Base-by-base conservation (phyloP, 2,888 invertebrate species). In the Temnothorax ravouxi region DNA sequence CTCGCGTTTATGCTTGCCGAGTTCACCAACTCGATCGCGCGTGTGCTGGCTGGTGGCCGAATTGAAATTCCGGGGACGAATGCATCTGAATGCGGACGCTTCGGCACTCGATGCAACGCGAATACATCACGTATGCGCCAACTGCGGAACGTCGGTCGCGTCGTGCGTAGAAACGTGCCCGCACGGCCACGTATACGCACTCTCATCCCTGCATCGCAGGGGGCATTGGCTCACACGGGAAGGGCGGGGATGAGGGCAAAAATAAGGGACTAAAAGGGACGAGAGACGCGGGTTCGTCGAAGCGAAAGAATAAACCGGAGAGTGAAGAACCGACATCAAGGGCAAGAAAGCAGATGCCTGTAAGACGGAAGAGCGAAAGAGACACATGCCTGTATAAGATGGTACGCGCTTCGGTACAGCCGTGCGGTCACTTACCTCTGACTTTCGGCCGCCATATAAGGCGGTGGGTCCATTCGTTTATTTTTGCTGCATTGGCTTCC, bases 391-490 rank as follows among this genome's bases (percentile, higher is more conserved):
- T 34, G 41, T 59, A 47, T n/a, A 56, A 59, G 34, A 25, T 79
- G 71, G 47, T 38, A 21, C 71, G 25, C 34, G 21, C 21, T 71
- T 56, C 21, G 56, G n/a, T 59, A 34, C 59, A 13, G 72, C 54
- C 50, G n/a, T n/a, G n/a, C n/a, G 79, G 72, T 72, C 79, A 72
- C 71, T 72, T 71, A 80, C 72, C 79, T 80, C 47, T 50, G 47
- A 71, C 25, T 80, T 80, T 80, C n/a, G 79, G 72, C n/a, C 59
- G n/a, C 59, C 71, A 13, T 71, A 80, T 80, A 80, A 72, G 72
- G 47, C 72, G 44, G 34, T 21, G 38, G 71, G 1, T 9, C n/a
- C 13, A 18, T 18, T 61, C 47, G 38, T 80, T 79, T 71, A 71
- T 71, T 79, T 71, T 56, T 3, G 47, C 21, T 34, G n/a, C 38